phyloP scores from a whole-genome alignment of 2,888 invertebrate genomes.

The Melanophora roralis region DNA sequence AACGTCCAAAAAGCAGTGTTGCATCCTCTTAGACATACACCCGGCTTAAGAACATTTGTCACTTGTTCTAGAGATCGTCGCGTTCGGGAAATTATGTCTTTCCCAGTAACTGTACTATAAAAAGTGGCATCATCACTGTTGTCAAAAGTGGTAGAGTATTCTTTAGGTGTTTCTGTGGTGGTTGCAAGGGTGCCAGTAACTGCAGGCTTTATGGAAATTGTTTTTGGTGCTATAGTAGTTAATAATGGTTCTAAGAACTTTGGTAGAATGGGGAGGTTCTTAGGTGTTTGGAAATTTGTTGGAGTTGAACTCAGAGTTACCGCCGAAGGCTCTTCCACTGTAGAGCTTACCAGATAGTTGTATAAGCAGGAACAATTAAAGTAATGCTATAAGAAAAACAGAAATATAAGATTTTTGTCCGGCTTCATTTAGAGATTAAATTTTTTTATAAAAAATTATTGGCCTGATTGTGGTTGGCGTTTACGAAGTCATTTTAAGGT shows the following conservation, averaged over 20 bases:
- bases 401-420: not conserved
- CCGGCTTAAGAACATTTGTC: constrained; percentile 68
- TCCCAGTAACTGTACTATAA: not conserved
- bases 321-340: not conserved
- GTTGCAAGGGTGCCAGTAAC: not conserved
- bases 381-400: constrained; percentile 68
- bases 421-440: not conserved
- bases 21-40: constrained; percentile 78
- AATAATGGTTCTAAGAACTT: constrained; percentile 38
- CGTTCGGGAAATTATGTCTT: constrained; percentile 5
- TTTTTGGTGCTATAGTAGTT: constrained; percentile 16
- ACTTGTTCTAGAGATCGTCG: constrained; percentile 50
- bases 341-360: not conserved
- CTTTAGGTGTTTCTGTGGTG: not conserved
- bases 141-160: constrained; percentile 15
- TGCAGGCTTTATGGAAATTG: constrained; percentile 5
- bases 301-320: constrained; percentile 15
- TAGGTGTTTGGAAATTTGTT: not conserved
- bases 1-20: constrained; percentile 78
- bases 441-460: not conserved
- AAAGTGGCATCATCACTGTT: constrained; percentile 5
- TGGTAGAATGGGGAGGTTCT: not conserved
- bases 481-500: too few relatives aligned
- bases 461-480: too few relatives aligned
- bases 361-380: constrained; percentile 68